These are phyloP conservation scores for Enteromius thamalakanensis DNA, from an alignment of 2,797 vertebrate species.

Conservation along the genomic window DNA sequence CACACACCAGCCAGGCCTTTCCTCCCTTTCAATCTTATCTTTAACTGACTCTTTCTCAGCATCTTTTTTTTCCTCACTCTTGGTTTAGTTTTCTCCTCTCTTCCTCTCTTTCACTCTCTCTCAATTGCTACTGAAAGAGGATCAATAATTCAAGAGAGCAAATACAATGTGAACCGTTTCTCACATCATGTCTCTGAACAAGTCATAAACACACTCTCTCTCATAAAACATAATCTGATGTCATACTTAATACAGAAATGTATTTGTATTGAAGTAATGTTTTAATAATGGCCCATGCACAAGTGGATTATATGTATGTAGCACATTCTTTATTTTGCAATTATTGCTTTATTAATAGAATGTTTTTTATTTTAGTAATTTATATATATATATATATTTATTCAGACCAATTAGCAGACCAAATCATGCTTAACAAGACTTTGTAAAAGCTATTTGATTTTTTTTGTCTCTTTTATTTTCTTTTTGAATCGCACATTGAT, in stretches of 20 bases:
- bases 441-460: neutral
- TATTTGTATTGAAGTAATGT: slow-evolving; percentile 26
- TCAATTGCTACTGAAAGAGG: slow-evolving; percentile 25
- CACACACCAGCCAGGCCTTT: slow-evolving; percentile 3
- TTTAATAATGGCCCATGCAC: slow-evolving; percentile 26
- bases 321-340: neutral
- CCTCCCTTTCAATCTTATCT: slow-evolving; percentile 33
- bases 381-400: no score
- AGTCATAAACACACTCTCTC: neutral
- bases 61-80: slow-evolving; percentile 4
- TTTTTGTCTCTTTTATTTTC: neutral
- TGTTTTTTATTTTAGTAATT: neutral
- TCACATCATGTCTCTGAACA: neutral
- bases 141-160: slow-evolving; percentile 64
- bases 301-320: neutral
- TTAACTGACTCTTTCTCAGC: slow-evolving; percentile 12
- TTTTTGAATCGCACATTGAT: neutral
- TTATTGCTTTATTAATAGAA: neutral
- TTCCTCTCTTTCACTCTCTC: neutral
- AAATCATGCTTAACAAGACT: neutral
- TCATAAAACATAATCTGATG: slow-evolving; percentile 30
- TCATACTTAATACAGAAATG: slow-evolving; percentile 4
- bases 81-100: neutral
- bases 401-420: neutral
- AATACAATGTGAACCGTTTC: slow-evolving; percentile 55